Evolutionary conservation across 2,888 invertebrate genomes (phyloP), one percentile per base, ranked within the genome.

Genomic region (Parasteatoda lunata): DNA sequence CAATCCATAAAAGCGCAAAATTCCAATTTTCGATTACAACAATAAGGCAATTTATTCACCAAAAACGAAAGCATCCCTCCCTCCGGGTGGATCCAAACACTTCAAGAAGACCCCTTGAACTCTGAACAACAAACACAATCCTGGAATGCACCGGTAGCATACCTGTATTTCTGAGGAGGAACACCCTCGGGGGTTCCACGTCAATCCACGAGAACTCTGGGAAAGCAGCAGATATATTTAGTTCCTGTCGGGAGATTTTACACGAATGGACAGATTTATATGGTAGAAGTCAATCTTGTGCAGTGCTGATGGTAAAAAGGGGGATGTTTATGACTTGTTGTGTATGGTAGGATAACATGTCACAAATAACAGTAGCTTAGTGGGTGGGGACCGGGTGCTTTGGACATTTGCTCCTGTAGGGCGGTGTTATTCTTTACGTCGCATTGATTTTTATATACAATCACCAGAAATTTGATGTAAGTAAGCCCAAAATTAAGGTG

Each of bases 201-300:
- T 30, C 30, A 30, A 30, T 30, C 30, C 30, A 30, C 30, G 30
- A 30, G 30, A 30, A 30, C 30, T 30, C 30, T 30, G 30, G 30
- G 30, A 49, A 15, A 77, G 54, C n/a, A 52, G 15, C 5, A 0
- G 47, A 30, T 45, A 45, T 15, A 49, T 66, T 64, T 45, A 47
- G 7, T 52, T 59, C 11, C 30, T 15, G 9, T 70, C 13, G 11
- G 69, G 79, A 48, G 69, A 64, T 47, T 51, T 66, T 71, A 76
- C 71, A 80, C 71, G 80, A 84, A 49, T 70, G 66, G 73, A 71
- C 68, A 80, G 85, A 85, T 85, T 85, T 85, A 85, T 77, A 59
- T 52, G 51, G 79, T 59, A 7, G 69, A 70, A 51, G 48, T 64
- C 49, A 45, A 48, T 69, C 11, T 48, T 71, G 77, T 71, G 71